Evolutionary conservation across 2,797 vertebrate genomes (phyloP), one percentile per base, ranked within the genome.

Genomic region (Paguma larvata): DNA sequence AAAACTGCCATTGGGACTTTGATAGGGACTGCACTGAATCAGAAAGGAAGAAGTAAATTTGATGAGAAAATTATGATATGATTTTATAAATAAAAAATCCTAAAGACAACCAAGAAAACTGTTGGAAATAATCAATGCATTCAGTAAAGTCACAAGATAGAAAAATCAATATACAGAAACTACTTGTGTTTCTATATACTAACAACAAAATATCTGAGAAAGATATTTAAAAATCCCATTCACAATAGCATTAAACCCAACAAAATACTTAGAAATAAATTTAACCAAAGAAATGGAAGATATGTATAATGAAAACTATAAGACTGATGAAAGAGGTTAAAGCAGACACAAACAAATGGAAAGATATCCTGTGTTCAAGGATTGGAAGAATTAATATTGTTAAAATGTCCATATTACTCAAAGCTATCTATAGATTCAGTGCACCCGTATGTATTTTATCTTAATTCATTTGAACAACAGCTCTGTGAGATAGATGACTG

Each of bases 401-500:
- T 63, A 84, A 89, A 44, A 59, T 86, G 82, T 72, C 53, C 51
- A 18, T n/a, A 41, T 27, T 95, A 80, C 44, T 16, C 30, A 72
- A 53, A 70, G 44, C 73, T 30, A 53, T n/a, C 15, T 86, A 53
- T 85, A 73, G 51, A 90, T 85, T 85, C 53, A 44, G 0, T 63
- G 16, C 34, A 53, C 79, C 41, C 8, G 41, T 63, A 41, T 80
- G 30, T 73, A 46, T 73, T 53, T 97, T 96, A 59, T 87, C 53
- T 92, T 91, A 82, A 73, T 91, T 94, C 82, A 86, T 97, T 95
- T 95, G 88, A 93, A 72, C 32, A 51, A n/a, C 15, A 53, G 18
- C n/a, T 96, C 51, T 89, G 18, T 92, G 44, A 48, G 11, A 14
- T 89, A 77, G 75, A 75, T 91, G 79, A 32, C 94, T 96, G 75